Evolutionary conservation across 2,797 vertebrate species (phyloP).

Genomic region (Sebastes cheni): DNA sequence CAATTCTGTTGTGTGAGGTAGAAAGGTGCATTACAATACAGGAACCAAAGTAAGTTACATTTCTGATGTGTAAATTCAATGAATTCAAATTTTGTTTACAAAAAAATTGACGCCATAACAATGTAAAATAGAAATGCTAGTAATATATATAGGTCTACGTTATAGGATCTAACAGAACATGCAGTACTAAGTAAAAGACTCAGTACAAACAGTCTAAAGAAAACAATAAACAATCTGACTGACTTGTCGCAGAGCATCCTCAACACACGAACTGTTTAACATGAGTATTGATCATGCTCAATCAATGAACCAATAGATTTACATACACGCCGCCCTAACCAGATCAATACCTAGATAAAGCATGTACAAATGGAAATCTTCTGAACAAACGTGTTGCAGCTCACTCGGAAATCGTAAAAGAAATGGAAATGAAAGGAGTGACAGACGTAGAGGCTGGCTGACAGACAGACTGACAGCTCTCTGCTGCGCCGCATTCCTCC

Average conservation of each 20-base stretch:
- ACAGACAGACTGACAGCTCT: conserved; percentile 64
- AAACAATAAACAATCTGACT: background rate
- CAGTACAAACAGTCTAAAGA: background rate
- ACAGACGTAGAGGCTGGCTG: conserved; percentile 29
- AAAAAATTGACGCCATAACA: background rate
- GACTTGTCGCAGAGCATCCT: background rate
- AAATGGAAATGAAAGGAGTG: conserved; percentile 23
- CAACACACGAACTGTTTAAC: background rate
- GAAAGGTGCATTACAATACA: background rate
- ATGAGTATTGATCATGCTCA: conserved; percentile 31
- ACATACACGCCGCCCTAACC: conserved; percentile 5
- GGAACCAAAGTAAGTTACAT: background rate
- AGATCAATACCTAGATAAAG: conserved; percentile 21
- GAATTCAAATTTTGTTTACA: background rate
- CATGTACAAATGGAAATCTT: conserved; percentile 6
- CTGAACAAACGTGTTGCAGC: background rate
- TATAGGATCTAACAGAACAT: background rate
- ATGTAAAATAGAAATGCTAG: background rate
- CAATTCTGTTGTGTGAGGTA: background rate
- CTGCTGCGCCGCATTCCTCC: conserved; percentile 61
- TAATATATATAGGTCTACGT: background rate
- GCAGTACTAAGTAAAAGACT: background rate
- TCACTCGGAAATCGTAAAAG: background rate
- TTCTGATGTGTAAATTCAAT: background rate
- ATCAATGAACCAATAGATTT: conserved; percentile 45